A percentile compares a stretch with the other conserved stretches of the same genome.
Conservation (phyloP, 2,888 invertebrate species). For the Plemyria rubiginata region DNA sequence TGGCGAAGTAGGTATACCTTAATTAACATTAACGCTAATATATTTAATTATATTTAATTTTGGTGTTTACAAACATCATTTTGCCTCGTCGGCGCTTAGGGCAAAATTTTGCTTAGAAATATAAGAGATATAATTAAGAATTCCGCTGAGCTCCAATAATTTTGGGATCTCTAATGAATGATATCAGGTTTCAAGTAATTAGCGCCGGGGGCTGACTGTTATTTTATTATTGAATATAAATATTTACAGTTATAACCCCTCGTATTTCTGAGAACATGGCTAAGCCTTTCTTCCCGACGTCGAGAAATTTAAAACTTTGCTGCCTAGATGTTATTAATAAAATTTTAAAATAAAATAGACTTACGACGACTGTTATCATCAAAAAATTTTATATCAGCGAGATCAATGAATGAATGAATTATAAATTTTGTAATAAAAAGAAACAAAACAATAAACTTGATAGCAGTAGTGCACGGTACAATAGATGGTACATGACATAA, state of each 20-base stretch:
- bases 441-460: slow-evolving; percentile 17
- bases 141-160: slow-evolving; percentile 81
- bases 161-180: slow-evolving; percentile 82
- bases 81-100: slow-evolving; percentile 73
- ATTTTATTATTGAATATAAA: slow-evolving; percentile 71
- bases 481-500: slow-evolving; percentile 30
- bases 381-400: too few relatives aligned
- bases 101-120: slow-evolving; percentile 84
- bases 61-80: slow-evolving; percentile 82
- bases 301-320: neutral
- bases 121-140: slow-evolving; percentile 85
- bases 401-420: neutral
- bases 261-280: slow-evolving; percentile 19
- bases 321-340: too few relatives aligned
- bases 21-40: slow-evolving; percentile 76
- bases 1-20: neutral
- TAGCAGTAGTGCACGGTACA: slow-evolving; percentile 23
- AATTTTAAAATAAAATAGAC: too few relatives aligned
- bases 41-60: slow-evolving; percentile 39
- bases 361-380: too few relatives aligned
- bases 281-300: neutral
- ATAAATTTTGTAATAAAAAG: too few relatives aligned
- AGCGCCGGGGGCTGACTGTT: slow-evolving; percentile 72
- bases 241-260: slow-evolving; percentile 45
- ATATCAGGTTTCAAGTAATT: slow-evolving; percentile 83